phyloP scores from a whole-genome alignment of 1,140 invertebrate genomes.

The Drosophila pseudoobscura region DNA sequence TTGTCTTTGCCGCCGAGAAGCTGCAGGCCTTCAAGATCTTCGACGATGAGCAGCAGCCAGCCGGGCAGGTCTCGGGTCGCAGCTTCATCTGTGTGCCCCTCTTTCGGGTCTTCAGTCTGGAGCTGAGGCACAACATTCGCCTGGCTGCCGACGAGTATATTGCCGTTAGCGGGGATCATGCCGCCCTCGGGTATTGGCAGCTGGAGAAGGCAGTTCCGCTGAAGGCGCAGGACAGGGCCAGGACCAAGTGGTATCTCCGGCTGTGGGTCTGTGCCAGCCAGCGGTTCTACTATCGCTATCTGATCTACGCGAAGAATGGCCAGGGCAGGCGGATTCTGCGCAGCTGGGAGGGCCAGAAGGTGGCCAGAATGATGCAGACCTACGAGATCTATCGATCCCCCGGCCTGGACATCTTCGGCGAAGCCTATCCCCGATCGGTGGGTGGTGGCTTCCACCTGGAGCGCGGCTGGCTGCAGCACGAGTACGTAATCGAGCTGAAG shows the following conservation, averaged over 20 bases:
- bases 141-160: conserved; percentile 76
- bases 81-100: conserved; percentile 74
- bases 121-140: conserved; percentile 35
- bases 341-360: conserved; percentile 92
- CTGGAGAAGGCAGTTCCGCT: conserved; percentile 82
- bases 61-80: conserved; percentile 43
- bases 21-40: conserved; percentile 63
- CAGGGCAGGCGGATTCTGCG: conserved; percentile 87
- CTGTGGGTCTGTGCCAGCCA: conserved; percentile 86
- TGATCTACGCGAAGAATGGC: conserved; percentile 86
- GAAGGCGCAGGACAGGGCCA: conserved; percentile 42
- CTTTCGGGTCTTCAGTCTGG: conserved; percentile 69
- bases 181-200: conserved; percentile 83
- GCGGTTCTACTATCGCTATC: conserved; percentile 92
- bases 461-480: conserved; percentile 87
- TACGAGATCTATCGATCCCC: conserved; percentile 82
- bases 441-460: conserved; percentile 87
- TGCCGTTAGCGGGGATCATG: conserved; percentile 83
- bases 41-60: conserved; percentile 49
- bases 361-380: conserved; percentile 75
- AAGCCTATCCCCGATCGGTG: conserved; percentile 83
- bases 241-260: conserved; percentile 58
- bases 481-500: conserved; percentile 94
- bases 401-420: conserved; percentile 86
- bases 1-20: conserved; percentile 53